Conservation (phyloP, 2,888 invertebrate species). For the Crepidodera aurea region DNA sequence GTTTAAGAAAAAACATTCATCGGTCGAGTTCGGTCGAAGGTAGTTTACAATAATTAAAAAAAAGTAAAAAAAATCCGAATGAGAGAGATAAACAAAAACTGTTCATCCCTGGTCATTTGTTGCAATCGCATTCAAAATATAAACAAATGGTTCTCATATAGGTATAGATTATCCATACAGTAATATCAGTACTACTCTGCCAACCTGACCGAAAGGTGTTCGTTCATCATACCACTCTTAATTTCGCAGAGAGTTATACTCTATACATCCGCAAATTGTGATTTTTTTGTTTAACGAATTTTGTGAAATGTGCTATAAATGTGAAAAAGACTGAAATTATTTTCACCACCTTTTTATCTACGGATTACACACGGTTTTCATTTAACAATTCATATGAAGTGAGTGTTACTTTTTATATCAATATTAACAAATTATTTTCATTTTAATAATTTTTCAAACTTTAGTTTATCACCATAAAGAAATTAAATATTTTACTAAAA, state of each 20-base stretch:
- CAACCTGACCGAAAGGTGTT: slow-evolving; percentile 40
- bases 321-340: slow-evolving; percentile 9
- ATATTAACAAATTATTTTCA: background rate
- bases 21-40: background rate
- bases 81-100: slow-evolving; percentile 10
- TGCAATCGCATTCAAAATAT: slow-evolving; percentile 27
- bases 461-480: too few species aligned
- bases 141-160: slow-evolving; percentile 40
- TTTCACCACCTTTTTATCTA: slow-evolving; percentile 4
- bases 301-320: slow-evolving; percentile 25
- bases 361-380: slow-evolving; percentile 7
- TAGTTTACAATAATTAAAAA: slow-evolving; percentile 10
- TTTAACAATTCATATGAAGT: slow-evolving; percentile 15
- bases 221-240: slow-evolving; percentile 26
- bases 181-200: slow-evolving; percentile 35
- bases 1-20: slow-evolving; percentile 16
- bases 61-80: slow-evolving; percentile 2
- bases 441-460: background rate
- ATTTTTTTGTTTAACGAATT: background rate
- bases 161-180: slow-evolving; percentile 37
- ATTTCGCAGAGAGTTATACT: slow-evolving; percentile 12
- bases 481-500: too few species aligned
- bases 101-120: slow-evolving; percentile 33
- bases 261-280: slow-evolving; percentile 4
- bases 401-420: slow-evolving; percentile 1